Percentiles rank a stretch among this genome's conserved stretches.
phyloP scores from a whole-genome alignment of 2,888 invertebrate genomes.

The Bruchidius siliquastri region DNA sequence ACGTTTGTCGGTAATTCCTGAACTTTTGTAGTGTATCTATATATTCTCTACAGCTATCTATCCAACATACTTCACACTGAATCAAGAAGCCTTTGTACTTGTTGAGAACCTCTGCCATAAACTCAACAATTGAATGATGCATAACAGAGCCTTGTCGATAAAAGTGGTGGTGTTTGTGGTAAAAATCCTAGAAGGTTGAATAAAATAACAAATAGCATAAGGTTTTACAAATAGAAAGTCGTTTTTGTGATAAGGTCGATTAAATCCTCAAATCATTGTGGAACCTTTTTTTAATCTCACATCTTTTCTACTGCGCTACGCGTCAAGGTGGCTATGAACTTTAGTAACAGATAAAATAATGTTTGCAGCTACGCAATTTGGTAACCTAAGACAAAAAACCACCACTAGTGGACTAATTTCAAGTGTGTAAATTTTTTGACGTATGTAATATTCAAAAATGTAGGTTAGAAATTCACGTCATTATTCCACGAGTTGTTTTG shows the following conservation, averaged over 20 bases:
- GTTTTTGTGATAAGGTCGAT: too few species aligned
- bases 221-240: too few species aligned
- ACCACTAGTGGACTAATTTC: too few species aligned
- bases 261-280: too few species aligned
- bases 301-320: too few species aligned
- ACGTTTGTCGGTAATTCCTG: constrained; percentile 13
- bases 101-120: constrained; percentile 30
- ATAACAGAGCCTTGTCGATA: constrained; percentile 24
- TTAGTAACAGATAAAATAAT: too few species aligned
- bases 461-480: not conserved
- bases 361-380: too few species aligned
- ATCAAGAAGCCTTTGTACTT: constrained; percentile 32
- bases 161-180: constrained; percentile 23
- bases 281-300: too few species aligned
- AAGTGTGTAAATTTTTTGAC: not conserved
- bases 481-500: not conserved
- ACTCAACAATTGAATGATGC: constrained; percentile 26
- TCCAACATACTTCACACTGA: constrained; percentile 36
- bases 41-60: constrained; percentile 26
- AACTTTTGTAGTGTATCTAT: constrained; percentile 13
- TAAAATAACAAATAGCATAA: too few species aligned
- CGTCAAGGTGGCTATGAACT: too few species aligned
- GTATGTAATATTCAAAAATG: not conserved
- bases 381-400: too few species aligned
- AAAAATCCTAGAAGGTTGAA: constrained; percentile 28